Percentiles rank a stretch among this genome's conserved stretches.
Evolutionary conservation across 2,113 vertebrate genomes (phyloP).

Genomic region (Henicopernis longicauda): DNA sequence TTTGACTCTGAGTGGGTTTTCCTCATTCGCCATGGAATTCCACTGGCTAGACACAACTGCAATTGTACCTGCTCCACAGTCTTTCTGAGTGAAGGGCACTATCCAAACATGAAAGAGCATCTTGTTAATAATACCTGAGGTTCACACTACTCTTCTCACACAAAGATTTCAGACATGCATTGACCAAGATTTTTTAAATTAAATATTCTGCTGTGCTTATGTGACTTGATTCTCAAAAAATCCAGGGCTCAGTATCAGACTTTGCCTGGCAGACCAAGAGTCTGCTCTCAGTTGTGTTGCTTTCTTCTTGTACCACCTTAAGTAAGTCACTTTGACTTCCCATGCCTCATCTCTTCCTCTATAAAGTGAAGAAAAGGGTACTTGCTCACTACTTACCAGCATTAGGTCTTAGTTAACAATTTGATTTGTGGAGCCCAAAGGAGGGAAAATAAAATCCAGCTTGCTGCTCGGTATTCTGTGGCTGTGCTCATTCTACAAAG

Average conservation of each 20-base stretch:
- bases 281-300: neutral
- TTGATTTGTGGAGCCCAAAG: neutral
- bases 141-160: neutral
- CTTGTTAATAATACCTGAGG: neutral
- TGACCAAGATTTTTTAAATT: neutral
- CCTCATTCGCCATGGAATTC: neutral
- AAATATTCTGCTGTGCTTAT: neutral
- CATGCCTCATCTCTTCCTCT: neutral
- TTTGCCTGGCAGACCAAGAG: neutral
- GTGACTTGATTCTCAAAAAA: neutral
- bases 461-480: neutral
- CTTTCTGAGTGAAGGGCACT: neutral
- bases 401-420: neutral
- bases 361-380: neutral
- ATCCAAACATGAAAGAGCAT: neutral
- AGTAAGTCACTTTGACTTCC: neutral
- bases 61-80: neutral
- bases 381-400: neutral
- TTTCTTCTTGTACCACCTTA: neutral
- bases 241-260: neutral
- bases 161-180: neutral
- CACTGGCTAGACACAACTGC: neutral
- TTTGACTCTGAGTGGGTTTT: neutral
- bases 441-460: neutral
- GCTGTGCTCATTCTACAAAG: neutral